These are phyloP conservation scores for Ormyrus thymus DNA, from an alignment of 2,888 invertebrate species.

Conservation along the genomic window DNA sequence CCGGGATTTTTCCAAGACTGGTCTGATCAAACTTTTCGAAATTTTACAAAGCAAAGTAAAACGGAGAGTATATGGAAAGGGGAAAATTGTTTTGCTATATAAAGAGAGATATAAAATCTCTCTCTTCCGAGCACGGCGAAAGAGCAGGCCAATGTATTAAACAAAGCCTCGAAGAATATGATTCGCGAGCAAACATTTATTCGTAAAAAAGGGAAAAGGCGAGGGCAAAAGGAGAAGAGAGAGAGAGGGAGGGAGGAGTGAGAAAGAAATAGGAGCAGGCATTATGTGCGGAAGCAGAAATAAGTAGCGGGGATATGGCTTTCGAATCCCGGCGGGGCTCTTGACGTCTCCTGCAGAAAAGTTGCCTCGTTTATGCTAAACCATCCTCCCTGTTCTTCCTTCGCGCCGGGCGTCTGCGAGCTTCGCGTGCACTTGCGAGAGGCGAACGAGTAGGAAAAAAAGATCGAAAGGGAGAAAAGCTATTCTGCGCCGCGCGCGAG, in stretches of 20 bases:
- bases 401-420: slow-evolving; percentile 16
- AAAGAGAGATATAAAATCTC: no score
- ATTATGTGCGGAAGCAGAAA: slow-evolving; percentile 59
- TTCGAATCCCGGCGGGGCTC: slow-evolving; percentile 60
- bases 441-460: slow-evolving; percentile 16
- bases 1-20: no score
- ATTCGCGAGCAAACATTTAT: no score
- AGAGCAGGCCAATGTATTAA: no score
- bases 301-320: slow-evolving; percentile 53
- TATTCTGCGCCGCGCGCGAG: slow-evolving; percentile 15
- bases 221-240: slow-evolving; percentile 29
- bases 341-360: slow-evolving; percentile 62
- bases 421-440: slow-evolving; percentile 11
- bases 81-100: no score
- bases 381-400: slow-evolving; percentile 57
- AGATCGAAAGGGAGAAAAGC: slow-evolving; percentile 27
- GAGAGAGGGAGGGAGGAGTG: slow-evolving; percentile 18
- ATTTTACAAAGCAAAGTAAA: no score
- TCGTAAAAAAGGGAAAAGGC: not conserved
- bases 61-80: no score
- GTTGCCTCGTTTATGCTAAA: slow-evolving; percentile 69
- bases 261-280: slow-evolving; percentile 11
- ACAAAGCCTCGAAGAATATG: no score
- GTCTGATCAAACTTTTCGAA: no score
- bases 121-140: no score